Evolutionary conservation across 2,888 invertebrate species (phyloP), one percentile per base, ranked within the genome.

Genomic region (Apodemia mormo): DNA sequence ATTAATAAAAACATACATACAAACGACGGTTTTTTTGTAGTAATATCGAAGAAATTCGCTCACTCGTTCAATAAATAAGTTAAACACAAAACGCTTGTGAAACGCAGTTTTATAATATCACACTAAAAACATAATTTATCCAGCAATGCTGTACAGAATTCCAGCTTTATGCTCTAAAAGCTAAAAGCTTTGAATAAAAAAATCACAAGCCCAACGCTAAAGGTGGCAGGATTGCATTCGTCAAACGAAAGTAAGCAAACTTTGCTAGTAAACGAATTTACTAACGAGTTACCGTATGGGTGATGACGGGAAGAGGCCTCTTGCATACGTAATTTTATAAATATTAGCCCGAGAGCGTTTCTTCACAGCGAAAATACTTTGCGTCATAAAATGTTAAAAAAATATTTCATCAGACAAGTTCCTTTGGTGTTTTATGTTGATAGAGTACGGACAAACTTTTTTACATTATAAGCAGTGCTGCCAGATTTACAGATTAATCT

Each of bases 201-300:
- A 69, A 69, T 69, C 56, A 64, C 33, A 66, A 43, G 54, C 69
- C 33, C 40, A 30, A 65, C 54, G 65, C 52, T 56, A 65, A 69
- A 66, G 69, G 69, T 37, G 65, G 69, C 52, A 65, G 65, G 76
- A 79, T 79, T 79, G 78, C 74, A 82, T 85, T 81, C 83, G 85
- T 85, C 85, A 87, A 84, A 80, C 81, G 80, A 80, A 76, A 81
- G 82, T 84, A 87, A 84, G 88, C 85, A 87, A 88, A 88, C 85
- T 90, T 89, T 87, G 87, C 81, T 82, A 83, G 79, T 90, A 90
- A 90, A 88, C 81, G 82, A 85, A 89, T 90, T 90, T 84, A 80
- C 89, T 91, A 90, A 90, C 89, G 90, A 90, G 86, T 83, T 29
- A 82, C 75, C 73, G 66, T 65, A 72, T 70, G 71, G 68, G 83